These are phyloP conservation scores for Diorhabda carinulata DNA, from an alignment of 1,140 invertebrate genomes.

Conservation along the genomic window DNA sequence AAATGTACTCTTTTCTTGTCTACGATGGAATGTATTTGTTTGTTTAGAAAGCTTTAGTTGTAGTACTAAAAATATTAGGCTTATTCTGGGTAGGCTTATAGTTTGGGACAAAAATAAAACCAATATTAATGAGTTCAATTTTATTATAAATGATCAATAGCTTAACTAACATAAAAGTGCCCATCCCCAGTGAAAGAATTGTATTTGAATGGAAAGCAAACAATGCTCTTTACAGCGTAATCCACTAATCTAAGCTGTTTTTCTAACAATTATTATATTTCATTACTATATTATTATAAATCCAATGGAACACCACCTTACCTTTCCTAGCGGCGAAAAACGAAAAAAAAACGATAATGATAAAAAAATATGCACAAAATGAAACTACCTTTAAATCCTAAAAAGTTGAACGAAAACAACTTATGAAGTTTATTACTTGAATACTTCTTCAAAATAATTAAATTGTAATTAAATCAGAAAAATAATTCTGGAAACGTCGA, in stretches of 20 bases:
- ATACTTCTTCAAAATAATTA: no score
- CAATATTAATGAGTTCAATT: slow-evolving; percentile 27
- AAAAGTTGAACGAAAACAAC: background rate
- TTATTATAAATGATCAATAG: slow-evolving; percentile 49
- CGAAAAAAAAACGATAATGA: background rate
- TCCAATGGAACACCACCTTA: slow-evolving; percentile 35
- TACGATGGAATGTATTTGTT: no score
- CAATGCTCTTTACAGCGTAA: slow-evolving; percentile 47
- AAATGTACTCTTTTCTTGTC: no score
- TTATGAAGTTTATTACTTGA: no score
- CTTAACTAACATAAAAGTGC: slow-evolving; percentile 49
- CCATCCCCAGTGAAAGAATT: slow-evolving; percentile 48
- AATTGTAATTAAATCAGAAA: no score
- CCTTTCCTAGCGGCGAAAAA: slow-evolving; percentile 26
- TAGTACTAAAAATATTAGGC: no score
- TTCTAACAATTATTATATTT: slow-evolving; percentile 47
- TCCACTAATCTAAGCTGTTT: slow-evolving; percentile 44
- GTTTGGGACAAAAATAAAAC: background rate
- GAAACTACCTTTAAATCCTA: slow-evolving; percentile 9
- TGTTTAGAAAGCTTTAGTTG: no score
- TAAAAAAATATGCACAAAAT: slow-evolving; percentile 19
- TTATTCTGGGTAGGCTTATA: no score
- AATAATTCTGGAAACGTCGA: no score
- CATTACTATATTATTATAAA: slow-evolving; percentile 43
- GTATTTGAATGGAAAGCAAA: slow-evolving; percentile 41